A percentile compares a stretch with the other conserved stretches of the same genome.
Evolutionary conservation across 2,888 invertebrate genomes (phyloP).

Genomic region (Leptinotarsa haldemani): DNA sequence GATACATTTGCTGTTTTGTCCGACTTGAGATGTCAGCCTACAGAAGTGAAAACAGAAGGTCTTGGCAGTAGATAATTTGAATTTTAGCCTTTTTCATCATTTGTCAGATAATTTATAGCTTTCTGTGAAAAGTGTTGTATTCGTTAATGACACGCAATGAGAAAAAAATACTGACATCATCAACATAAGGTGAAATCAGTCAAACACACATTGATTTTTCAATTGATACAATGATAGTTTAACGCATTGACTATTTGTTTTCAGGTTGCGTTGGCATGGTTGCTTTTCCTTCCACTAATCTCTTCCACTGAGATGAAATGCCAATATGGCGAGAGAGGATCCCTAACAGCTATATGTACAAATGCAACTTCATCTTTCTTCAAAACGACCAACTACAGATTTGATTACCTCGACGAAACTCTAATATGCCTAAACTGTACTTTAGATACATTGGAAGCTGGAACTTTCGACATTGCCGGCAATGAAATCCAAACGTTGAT

Average conservation of each 20-base stretch:
- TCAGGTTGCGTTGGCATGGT: conserved; percentile 27
- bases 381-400: conserved; percentile 58
- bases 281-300: background rate
- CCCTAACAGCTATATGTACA: conserved; percentile 60
- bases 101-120: too few relatives aligned
- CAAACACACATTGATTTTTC: too few relatives aligned
- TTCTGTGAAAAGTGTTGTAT: too few relatives aligned
- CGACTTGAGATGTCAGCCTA: too few relatives aligned
- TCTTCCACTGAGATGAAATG: conserved; percentile 52
- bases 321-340: conserved; percentile 61
- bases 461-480: conserved; percentile 61
- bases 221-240: too few relatives aligned
- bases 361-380: conserved; percentile 59
- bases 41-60: too few relatives aligned
- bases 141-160: too few relatives aligned
- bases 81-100: too few relatives aligned
- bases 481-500: conserved; percentile 59
- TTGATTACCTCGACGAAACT: conserved; percentile 63
- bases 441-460: conserved; percentile 53
- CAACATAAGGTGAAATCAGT: too few relatives aligned
- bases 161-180: too few relatives aligned
- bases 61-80: too few relatives aligned
- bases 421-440: conserved; percentile 59
- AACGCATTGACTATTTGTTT: conserved; percentile 4
- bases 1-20: too few relatives aligned